Evolutionary conservation across 2,888 invertebrate species (phyloP).

Genomic region (Sarcophaga variegata): DNA sequence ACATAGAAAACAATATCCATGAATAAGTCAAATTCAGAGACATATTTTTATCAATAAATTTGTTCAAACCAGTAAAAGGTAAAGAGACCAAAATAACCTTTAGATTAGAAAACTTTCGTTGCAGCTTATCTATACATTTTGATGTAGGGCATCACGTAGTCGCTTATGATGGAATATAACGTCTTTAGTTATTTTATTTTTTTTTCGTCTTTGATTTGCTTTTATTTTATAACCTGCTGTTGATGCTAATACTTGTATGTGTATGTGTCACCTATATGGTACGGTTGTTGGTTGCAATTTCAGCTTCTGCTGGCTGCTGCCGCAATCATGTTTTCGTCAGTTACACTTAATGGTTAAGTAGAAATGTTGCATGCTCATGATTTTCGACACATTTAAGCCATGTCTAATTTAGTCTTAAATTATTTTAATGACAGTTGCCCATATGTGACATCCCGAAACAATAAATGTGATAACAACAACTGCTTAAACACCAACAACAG

Average conservation of each 20-base stretch:
- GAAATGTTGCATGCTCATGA: constrained; percentile 69
- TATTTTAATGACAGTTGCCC: constrained; percentile 69
- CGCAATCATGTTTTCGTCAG: constrained; percentile 67
- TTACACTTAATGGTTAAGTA: constrained; percentile 69
- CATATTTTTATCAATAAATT: no score
- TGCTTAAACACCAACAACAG: constrained; percentile 27
- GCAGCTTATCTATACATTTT: no score
- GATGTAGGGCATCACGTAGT: no score
- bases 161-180: no score
- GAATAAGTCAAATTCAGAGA: no score
- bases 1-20: no score
- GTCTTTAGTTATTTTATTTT: constrained; percentile 11
- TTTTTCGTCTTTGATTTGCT: not conserved
- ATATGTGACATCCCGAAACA: constrained; percentile 66
- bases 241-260: constrained; percentile 15
- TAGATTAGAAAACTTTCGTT: no score
- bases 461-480: constrained; percentile 56
- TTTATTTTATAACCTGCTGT: constrained; percentile 64
- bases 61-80: no score
- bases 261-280: not conserved
- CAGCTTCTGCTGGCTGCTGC: constrained; percentile 59
- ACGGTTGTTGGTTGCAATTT: constrained; percentile 50
- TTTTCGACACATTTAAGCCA: constrained; percentile 70
- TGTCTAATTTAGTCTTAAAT: constrained; percentile 70
- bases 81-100: no score